Conservation (phyloP, 2,888 invertebrate genomes). For the Mythimna vitellina region DNA sequence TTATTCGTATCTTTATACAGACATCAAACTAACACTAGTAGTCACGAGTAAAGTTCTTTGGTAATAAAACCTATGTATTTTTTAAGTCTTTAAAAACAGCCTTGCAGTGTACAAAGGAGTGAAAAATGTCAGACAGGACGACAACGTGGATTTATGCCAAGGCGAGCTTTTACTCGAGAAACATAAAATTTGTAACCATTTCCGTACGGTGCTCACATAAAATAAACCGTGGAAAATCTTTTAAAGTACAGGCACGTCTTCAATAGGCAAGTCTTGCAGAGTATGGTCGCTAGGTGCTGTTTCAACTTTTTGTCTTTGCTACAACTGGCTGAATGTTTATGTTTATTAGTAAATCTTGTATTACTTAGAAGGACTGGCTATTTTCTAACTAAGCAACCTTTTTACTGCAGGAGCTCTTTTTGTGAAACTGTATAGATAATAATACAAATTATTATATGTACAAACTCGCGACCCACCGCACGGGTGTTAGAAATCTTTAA, state of each 20-base stretch:
- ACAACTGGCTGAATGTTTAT: constrained; percentile 28
- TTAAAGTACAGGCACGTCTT: constrained; percentile 35
- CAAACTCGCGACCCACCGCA: too few relatives aligned
- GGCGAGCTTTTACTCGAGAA: constrained; percentile 39
- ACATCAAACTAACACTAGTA: constrained; percentile 5
- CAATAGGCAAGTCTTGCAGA: constrained; percentile 18
- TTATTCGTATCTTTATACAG: constrained; percentile 23
- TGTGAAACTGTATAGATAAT: not conserved
- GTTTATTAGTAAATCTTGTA: constrained; percentile 26
- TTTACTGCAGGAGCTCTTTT: not conserved
- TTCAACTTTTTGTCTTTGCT: constrained; percentile 32
- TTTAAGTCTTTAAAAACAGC: constrained; percentile 24
- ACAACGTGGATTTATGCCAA: constrained; percentile 48
- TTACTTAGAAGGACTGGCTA: constrained; percentile 15
- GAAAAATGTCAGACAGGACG: constrained; percentile 48
- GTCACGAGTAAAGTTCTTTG: constrained; percentile 18
- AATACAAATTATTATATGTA: too few relatives aligned
- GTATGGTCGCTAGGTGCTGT: constrained; percentile 17
- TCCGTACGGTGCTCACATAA: constrained; percentile 54
- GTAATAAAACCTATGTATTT: constrained; percentile 18
- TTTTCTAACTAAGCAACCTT: not conserved
- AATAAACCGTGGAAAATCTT: constrained; percentile 49
- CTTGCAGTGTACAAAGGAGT: constrained; percentile 29
- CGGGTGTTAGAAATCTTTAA: too few relatives aligned
- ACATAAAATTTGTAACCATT: constrained; percentile 60